Evolutionary conservation across 2,888 invertebrate species (phyloP).

Genomic region (Petrolisthes manimaculis): DNA sequence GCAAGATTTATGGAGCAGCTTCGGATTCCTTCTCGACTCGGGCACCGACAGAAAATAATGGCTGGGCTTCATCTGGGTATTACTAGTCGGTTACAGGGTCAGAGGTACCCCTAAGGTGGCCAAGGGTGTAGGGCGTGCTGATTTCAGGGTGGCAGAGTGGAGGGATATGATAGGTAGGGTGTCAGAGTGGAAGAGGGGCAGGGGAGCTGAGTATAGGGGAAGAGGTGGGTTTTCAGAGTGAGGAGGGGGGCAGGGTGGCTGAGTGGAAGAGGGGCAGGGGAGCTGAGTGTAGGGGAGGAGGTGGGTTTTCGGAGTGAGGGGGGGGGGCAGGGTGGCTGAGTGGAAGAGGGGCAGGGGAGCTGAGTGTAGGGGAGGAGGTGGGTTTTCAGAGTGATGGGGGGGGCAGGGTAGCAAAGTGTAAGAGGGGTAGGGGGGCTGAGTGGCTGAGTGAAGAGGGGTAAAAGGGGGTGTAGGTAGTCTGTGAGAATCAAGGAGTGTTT

Average conservation of each 20-base stretch:
- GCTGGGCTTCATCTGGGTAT: constrained; percentile 60
- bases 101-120: constrained; percentile 28
- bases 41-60: constrained; percentile 61
- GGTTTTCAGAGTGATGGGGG: background rate
- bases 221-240: background rate
- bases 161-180: background rate
- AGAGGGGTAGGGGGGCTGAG: background rate
- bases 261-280: background rate
- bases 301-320: background rate
- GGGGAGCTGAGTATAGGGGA: background rate
- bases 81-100: constrained; percentile 60
- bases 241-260: background rate
- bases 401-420: background rate
- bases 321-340: background rate
- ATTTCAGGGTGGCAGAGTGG: constrained; percentile 1
- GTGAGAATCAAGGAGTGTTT: background rate
- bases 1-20: constrained; percentile 57
- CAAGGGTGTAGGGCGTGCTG: constrained; percentile 11
- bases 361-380: background rate
- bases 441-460: background rate
- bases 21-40: constrained; percentile 60
- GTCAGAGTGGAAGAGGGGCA: background rate
- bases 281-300: background rate
- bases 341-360: background rate
- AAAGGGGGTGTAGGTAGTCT: background rate